A percentile compares a stretch with the other conserved stretches of the same genome.
Conservation (phyloP, 2,888 invertebrate genomes). For the Hemithea aestivaria region DNA sequence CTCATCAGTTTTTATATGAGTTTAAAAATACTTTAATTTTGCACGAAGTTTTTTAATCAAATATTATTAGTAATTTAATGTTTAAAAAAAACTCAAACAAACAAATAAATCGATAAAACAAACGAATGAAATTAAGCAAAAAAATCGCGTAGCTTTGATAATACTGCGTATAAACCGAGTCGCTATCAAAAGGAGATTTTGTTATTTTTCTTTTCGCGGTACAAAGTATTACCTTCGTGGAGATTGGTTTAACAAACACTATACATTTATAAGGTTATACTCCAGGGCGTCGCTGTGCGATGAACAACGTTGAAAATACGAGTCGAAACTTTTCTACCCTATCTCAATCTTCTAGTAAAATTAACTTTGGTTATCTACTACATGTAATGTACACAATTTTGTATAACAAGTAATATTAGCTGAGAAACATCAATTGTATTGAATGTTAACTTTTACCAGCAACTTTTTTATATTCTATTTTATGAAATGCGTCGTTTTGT, state of each 20-base stretch:
- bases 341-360: no score
- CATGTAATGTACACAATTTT: no score
- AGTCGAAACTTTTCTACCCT: not conserved
- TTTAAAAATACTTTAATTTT: no score
- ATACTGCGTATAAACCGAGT: slow-evolving; percentile 18
- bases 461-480: no score
- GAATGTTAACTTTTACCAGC: no score
- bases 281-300: not conserved
- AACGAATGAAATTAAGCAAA: slow-evolving; percentile 15
- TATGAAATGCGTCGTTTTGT: no score
- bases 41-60: no score
- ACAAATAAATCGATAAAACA: slow-evolving; percentile 11
- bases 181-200: slow-evolving; percentile 14
- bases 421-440: no score
- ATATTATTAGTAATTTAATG: no score
- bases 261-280: slow-evolving; percentile 13
- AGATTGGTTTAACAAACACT: slow-evolving; percentile 12
- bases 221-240: slow-evolving; percentile 13
- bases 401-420: no score
- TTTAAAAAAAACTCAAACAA: not conserved
- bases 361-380: no score
- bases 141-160: slow-evolving; percentile 21
- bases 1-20: no score
- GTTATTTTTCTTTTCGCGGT: slow-evolving; percentile 18
- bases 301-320: not conserved